These are phyloP conservation scores for Argyresthia goedartella DNA, from an alignment of 2,888 invertebrate species.

Conservation along the genomic window DNA sequence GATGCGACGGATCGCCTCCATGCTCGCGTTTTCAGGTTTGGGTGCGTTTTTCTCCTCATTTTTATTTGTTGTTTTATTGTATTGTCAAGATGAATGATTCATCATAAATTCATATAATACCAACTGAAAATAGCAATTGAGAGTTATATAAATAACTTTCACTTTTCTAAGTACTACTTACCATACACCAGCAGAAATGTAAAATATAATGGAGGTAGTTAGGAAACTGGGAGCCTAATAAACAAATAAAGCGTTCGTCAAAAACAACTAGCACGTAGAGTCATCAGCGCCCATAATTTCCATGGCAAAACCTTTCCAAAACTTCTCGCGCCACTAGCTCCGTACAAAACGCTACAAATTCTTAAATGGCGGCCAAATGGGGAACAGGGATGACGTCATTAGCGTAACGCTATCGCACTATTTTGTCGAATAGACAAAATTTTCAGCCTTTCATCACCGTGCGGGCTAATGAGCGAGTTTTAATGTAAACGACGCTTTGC, in stretches of 20 bases:
- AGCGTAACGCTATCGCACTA: conserved; percentile 61
- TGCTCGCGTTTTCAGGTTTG: background rate
- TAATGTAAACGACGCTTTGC: conserved; percentile 51
- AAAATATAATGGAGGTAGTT: no score
- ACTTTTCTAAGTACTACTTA: no score
- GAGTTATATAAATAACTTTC: no score
- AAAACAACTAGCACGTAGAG: background rate
- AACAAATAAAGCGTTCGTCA: background rate
- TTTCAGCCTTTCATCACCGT: conserved; percentile 61
- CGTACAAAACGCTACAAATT: conserved; percentile 47
- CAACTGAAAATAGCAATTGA: no score
- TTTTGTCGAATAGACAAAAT: conserved; percentile 67
- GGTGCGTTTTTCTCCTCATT: background rate
- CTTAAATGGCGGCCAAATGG: conserved; percentile 48
- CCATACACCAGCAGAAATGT: no score
- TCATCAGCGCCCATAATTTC: background rate
- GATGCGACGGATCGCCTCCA: conserved; percentile 38
- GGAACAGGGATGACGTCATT: conserved; percentile 55
- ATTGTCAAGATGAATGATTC: no score
- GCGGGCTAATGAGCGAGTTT: conserved; percentile 51
- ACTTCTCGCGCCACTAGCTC: conserved; percentile 20
- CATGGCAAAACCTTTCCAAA: conserved; percentile 29
- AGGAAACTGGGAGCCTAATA: background rate
- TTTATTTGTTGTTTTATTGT: background rate
- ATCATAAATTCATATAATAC: no score